phyloP scores from a whole-genome alignment of 1,140 invertebrate species.

The Battus philenor region DNA sequence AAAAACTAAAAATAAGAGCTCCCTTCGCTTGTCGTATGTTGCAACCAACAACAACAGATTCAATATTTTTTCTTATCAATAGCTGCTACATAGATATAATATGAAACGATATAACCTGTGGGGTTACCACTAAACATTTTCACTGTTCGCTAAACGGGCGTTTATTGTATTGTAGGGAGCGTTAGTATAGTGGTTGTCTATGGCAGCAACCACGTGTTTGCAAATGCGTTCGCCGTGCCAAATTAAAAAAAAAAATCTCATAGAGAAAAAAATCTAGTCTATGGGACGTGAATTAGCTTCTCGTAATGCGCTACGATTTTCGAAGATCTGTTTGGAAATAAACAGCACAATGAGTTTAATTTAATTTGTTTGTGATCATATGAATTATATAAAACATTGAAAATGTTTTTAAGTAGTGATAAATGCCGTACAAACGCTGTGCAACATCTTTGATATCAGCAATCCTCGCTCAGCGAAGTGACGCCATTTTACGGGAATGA shows the following conservation, averaged over 20 bases:
- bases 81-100: conserved; percentile 5
- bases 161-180: neutral
- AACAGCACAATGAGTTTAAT: conserved; percentile 50
- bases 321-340: conserved; percentile 70
- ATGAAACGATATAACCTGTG: too few relatives aligned
- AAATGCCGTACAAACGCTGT: conserved; percentile 40
- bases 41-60: conserved; percentile 20
- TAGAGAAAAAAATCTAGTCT: conserved; percentile 45
- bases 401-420: conserved; percentile 52
- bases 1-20: conserved; percentile 39
- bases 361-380: conserved; percentile 39
- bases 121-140: too few relatives aligned
- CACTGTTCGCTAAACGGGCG: conserved; percentile 1
- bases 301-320: conserved; percentile 66
- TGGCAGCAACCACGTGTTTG: conserved; percentile 51
- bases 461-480: conserved; percentile 69
- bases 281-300: conserved; percentile 71
- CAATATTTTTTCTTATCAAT: conserved; percentile 14
- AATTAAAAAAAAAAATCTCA: conserved; percentile 37
- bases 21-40: conserved; percentile 26
- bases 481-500: conserved; percentile 77
- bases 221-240: conserved; percentile 20
- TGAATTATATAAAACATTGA: conserved; percentile 36
- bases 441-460: conserved; percentile 62
- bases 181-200: conserved; percentile 27